Percentiles rank a stretch among this genome's conserved stretches.
Evolutionary conservation across 2,888 invertebrate genomes (phyloP).

Genomic region (Zaprionus obscuricornis): DNA sequence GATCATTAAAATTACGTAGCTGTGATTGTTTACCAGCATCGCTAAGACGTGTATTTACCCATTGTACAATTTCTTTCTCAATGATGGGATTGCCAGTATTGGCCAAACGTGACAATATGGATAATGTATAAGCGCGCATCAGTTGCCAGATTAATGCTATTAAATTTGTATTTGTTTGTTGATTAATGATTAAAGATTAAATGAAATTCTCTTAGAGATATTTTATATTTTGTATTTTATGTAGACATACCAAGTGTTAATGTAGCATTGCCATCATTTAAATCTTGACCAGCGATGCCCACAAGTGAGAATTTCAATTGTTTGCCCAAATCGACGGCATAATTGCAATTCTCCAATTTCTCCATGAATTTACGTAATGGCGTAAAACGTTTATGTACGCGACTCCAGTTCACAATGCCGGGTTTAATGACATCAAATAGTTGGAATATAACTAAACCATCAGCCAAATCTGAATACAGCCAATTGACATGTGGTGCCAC

Average conservation of each 20-base stretch:
- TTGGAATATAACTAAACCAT: slow-evolving; percentile 98
- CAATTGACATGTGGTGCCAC: slow-evolving; percentile 98
- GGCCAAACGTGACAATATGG: slow-evolving; percentile 94
- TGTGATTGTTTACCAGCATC: slow-evolving; percentile 89
- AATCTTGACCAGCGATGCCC: slow-evolving; percentile 98
- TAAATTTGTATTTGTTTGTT: no score
- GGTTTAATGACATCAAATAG: slow-evolving; percentile 98
- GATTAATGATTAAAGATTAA: no score
- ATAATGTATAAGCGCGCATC: slow-evolving; percentile 99
- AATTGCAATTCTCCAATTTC: slow-evolving; percentile 99
- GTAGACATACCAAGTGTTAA: slow-evolving; percentile 94
- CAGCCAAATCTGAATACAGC: slow-evolving; percentile 98
- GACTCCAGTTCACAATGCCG: slow-evolving; percentile 97
- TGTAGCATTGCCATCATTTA: slow-evolving; percentile 96
- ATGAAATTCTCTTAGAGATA: no score
- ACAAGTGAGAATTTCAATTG: slow-evolving; percentile 97
- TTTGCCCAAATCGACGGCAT: slow-evolving; percentile 97
- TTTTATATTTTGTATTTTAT: background rate
- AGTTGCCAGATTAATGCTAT: slow-evolving; percentile 98
- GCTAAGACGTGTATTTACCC: slow-evolving; percentile 96
- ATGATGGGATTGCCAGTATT: slow-evolving; percentile 95
- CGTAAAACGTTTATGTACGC: slow-evolving; percentile 94
- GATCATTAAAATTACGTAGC: slow-evolving; percentile 93
- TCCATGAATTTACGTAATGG: slow-evolving; percentile 98
- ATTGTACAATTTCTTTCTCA: slow-evolving; percentile 97